A percentile compares a stretch with the other conserved stretches of the same genome.
Conservation (phyloP, 92 coral and sea anemone species). For the Paragorgia papillata region DNA sequence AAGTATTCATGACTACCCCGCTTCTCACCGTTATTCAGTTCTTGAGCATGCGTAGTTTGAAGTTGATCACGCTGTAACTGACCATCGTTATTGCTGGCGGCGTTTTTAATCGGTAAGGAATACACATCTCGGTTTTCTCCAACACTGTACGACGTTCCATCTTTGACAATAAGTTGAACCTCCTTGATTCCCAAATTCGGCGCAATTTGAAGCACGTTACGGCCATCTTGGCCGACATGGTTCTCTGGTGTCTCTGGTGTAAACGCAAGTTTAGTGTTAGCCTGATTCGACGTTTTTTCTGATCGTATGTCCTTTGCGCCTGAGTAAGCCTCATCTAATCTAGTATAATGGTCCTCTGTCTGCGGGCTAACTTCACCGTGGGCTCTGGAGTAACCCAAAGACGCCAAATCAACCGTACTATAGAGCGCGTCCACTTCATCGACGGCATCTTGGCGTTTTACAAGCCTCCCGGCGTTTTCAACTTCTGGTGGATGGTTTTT, state of each 20-base stretch:
- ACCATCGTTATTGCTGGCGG: background rate
- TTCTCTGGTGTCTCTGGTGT: background rate
- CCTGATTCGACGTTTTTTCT: too few species aligned
- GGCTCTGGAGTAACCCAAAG: conserved; percentile 10
- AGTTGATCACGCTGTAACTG: too few species aligned
- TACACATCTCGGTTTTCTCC: conserved; percentile 32
- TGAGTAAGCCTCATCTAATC: background rate
- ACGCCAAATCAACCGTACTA: conserved; percentile 26
- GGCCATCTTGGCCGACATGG: conserved; percentile 2
- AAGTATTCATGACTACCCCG: background rate
- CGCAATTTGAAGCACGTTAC: conserved; percentile 9
- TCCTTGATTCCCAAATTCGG: conserved; percentile 36
- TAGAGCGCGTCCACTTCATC: background rate
- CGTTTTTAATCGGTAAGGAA: conserved; percentile 12
- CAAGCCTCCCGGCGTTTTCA: background rate
- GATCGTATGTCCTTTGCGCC: background rate
- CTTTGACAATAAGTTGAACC: conserved; percentile 18
- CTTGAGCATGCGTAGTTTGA: too few species aligned
- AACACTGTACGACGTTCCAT: conserved; percentile 11
- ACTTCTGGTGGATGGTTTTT: background rate
- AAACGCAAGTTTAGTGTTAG: background rate
- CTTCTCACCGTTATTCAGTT: background rate
- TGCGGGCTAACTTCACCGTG: background rate
- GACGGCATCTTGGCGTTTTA: conserved; percentile 15
- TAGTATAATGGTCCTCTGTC: background rate